Evolutionary conservation across 2,113 vertebrate species (phyloP), one percentile per base, ranked within the genome.

Genomic region (Tyto alba): DNA sequence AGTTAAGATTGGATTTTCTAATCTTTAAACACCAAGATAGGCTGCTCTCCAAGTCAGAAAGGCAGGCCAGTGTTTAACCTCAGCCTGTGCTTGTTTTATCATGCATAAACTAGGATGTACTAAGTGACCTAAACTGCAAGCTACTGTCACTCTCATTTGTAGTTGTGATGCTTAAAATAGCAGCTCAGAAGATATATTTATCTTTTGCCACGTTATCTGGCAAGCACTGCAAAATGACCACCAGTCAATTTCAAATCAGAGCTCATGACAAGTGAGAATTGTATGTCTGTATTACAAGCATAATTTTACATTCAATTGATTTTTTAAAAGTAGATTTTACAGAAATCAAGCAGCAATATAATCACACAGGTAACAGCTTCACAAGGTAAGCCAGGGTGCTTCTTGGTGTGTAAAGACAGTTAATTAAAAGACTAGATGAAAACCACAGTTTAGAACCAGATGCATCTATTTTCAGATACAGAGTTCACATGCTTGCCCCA

Each of bases 171-270:
- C 87, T 96, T 93, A 79, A 96, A 97, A 94, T 56, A 91, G 43
- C 59, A 86, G 50, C 79, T 92, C 69, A 79, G 78, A 89, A 59
- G 36, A 36, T 14, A 67, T 1, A 76, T 47, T 7, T 30, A 55
- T 77, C 47, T 89, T 83, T 56, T 91, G 30, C 55, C 30, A 85
- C 17, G 21, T 78, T 93, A 96, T 83, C 89, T 19, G 90, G 84
- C 81, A 96, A 97, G 88, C 45, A 83, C 34, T 53, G 41, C 36
- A 69, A 77, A 96, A 89, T 86, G 93, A 95, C 76, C 96, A 95
- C 88, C 84, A 84, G 30, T 92, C 90, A 90, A 36, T 88, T 91
- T 97, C 22, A 34, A 94, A 95, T 89, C 89, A 97, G 86, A 95
- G 40, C 53, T 91, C 22, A 22, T 82, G 88, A 88, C 73, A 93